These are phyloP conservation scores for Ichneumoninae sp. DNA, from an alignment of 2,888 invertebrate species.

Conservation along the genomic window DNA sequence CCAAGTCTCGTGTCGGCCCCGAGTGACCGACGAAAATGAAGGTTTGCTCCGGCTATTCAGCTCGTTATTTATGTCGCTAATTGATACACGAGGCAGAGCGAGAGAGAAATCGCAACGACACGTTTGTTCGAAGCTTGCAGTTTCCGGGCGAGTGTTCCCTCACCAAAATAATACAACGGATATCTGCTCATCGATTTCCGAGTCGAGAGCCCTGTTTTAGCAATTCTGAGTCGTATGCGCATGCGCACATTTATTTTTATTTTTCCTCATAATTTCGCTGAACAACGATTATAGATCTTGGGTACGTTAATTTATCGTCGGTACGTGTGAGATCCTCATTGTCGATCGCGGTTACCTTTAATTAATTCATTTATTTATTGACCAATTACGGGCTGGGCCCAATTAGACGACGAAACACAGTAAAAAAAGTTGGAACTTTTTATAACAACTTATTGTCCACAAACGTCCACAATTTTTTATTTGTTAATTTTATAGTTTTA, in stretches of 20 bases:
- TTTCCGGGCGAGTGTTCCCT: too few species aligned
- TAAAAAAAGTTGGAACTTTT: too few species aligned
- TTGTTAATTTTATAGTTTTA: too few species aligned
- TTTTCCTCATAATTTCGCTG: neutral
- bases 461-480: too few species aligned
- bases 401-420: too few species aligned
- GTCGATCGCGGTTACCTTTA: conserved; percentile 67
- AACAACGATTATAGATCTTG: conserved; percentile 71
- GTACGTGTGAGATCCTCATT: conserved; percentile 31
- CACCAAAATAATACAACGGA: too few species aligned
- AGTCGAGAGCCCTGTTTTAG: conserved; percentile 1
- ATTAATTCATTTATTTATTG: conserved; percentile 32
- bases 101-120: too few species aligned
- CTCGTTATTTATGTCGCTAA: too few species aligned
- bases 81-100: too few species aligned
- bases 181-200: neutral
- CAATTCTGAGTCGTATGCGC: neutral
- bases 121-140: too few species aligned
- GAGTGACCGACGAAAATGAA: conserved; percentile 17
- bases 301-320: conserved; percentile 78
- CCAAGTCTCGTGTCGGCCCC: conserved; percentile 2
- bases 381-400: too few species aligned
- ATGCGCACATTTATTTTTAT: neutral
- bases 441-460: too few species aligned
- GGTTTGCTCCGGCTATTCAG: neutral